Base-by-base conservation (phyloP, 2,888 invertebrate species). In the Rhabditophanes sp. region DNA sequence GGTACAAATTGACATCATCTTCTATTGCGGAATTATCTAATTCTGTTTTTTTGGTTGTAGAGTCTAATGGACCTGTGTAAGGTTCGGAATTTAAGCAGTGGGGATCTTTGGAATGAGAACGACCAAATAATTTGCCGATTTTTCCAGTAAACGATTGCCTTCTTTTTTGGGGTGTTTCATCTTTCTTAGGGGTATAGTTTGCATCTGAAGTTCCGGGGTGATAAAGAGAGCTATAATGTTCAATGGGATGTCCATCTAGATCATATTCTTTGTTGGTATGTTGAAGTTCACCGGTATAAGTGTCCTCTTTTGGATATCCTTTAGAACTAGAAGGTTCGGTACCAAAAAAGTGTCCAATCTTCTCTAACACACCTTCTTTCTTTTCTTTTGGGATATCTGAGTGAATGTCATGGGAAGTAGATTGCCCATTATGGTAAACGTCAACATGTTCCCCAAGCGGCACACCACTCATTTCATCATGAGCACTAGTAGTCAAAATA, bases 91-190 rank as follows among this genome's bases (percentile, higher is more conserved):
- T 32, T n/a, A n/a, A n/a, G n/a, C n/a, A n/a, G 14, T 26, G 34
- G 19, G 48, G 48, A 27, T 46, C 48, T 34, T 48, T 45, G 15
- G 25, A 27, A 15, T 48, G 46, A 20, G 46, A 35, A 5, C 37
- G 25, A 3, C 33, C 28, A 42, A 48, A 49, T 18, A 49, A 30
- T n/a, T 39, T 31, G 2, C 36, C 30, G 24, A 44, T 20, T 16
- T n/a, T 29, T 27, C 26, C n/a, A 19, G 23, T 34, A 11, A 11
- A 24, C 9, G 17, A 8, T 6, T 3, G 11, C 18, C 31, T 12
- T 15, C 12, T n/a, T 12, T 21, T 15, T 30, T 37, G 19, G 8
- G 19, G 32, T 17, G 32, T 35, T 28, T 6, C 32, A 17, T 3
- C 30, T 5, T 7, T 7, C 12, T 33, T 33, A 6, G 4, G n/a